Conservation (phyloP, 2,888 invertebrate species). For the Eilema griseolum region DNA sequence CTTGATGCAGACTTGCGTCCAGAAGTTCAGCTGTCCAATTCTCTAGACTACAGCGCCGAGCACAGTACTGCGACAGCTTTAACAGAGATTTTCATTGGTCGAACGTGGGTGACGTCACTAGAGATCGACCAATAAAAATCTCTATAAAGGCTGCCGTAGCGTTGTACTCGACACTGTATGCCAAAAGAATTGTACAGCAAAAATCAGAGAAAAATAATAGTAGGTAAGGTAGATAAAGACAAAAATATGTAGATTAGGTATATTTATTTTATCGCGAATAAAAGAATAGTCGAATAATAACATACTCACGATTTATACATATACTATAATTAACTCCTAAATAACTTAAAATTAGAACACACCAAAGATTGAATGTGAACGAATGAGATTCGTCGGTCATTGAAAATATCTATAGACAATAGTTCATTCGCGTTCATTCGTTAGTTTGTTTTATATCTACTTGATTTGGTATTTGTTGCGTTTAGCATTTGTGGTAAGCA, state of each 20-base stretch:
- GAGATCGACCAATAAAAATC: too few relatives aligned
- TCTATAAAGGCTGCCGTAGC: too few relatives aligned
- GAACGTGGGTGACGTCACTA: too few relatives aligned
- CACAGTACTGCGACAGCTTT: too few relatives aligned
- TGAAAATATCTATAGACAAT: background rate
- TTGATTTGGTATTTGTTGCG: background rate
- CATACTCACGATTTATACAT: background rate
- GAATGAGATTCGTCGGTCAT: background rate
- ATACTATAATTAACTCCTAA: background rate
- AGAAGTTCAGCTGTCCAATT: too few relatives aligned
- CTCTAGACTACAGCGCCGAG: too few relatives aligned
- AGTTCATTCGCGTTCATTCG: background rate
- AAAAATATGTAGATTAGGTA: background rate
- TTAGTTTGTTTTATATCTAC: background rate
- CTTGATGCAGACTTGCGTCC: constrained; percentile 27
- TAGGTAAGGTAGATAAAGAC: background rate
- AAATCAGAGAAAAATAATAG: background rate
- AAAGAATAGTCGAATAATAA: background rate
- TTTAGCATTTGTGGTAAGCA: background rate
- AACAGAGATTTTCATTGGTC: too few relatives aligned
- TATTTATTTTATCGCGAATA: background rate
- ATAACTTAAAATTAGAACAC: background rate
- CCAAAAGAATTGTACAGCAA: background rate
- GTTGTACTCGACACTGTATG: too few relatives aligned
- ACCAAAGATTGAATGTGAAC: background rate